Conservation (phyloP, 2,888 invertebrate species). For the Cremastobaeus sp. region DNA sequence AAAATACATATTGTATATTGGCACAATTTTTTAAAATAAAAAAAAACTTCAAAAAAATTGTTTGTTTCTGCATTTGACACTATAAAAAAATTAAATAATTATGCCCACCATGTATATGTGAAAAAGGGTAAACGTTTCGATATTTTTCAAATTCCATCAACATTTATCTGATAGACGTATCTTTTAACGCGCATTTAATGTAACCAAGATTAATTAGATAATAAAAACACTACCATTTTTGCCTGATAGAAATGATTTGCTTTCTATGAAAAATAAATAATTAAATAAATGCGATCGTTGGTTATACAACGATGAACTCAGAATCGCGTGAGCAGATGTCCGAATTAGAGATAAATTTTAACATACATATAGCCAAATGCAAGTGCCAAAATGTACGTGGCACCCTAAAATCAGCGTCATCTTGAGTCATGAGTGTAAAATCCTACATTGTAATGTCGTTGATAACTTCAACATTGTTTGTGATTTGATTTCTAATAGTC, state of each 20-base stretch:
- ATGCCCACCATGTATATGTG: no score
- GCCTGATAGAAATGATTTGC: background rate
- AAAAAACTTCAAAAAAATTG: no score
- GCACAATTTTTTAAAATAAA: no score
- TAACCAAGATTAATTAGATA: background rate
- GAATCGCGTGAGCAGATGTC: conserved; percentile 18
- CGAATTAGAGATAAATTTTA: conserved; percentile 31
- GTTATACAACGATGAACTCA: conserved; percentile 39
- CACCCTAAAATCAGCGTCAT: conserved; percentile 48
- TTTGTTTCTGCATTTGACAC: no score
- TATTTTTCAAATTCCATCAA: no score
- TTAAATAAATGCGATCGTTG: conserved; percentile 15
- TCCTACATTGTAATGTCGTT: conserved; percentile 4
- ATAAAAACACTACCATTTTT: background rate
- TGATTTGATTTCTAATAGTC: conserved; percentile 6
- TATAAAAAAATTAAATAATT: no score
- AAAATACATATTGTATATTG: no score
- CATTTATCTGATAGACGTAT: no score
- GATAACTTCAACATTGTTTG: conserved; percentile 7
- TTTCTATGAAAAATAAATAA: conserved; percentile 8
- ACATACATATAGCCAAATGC: conserved; percentile 40
- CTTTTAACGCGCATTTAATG: background rate
- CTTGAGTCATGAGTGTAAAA: conserved; percentile 11
- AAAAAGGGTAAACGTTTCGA: no score
- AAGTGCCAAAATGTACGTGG: conserved; percentile 53